Base-by-base conservation (phyloP, 1,140 invertebrate species). In the Platyscapa corneri region DNA sequence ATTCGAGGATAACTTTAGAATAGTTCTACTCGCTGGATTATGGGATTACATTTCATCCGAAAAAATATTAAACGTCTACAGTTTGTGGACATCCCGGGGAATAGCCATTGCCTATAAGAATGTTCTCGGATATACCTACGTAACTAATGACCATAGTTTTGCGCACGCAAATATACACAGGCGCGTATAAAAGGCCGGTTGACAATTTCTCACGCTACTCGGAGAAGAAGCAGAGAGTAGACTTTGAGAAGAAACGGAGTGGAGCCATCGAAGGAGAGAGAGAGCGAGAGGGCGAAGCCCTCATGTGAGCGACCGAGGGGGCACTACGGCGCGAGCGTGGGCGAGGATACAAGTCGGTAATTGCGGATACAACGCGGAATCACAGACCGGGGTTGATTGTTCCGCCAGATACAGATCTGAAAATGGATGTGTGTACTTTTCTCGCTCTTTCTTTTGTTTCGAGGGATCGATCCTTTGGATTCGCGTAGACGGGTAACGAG, bases 191-290 rank as follows among this genome's bases (percentile, higher is more conserved):
- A 83, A 83, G 30, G 82, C 76, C 53, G 49, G 77, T 80, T 85
- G 78, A 81, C 84, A 65, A 82, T 79, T 85, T 85, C 84, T 85
- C 84, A 85, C 84, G 84, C 83, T 84, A 84, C 83, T 78, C 75
- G n/a, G 7, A 46, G 34, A 18, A 46, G 34, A 18, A 32, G 37
- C 14, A 39, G 5, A 5, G 46, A 75, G 34, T 39, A 3, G 32
- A 75, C n/a, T 75, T 83, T 75, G 46, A 83, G 70, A 49, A 83
- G 67, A 53, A 82, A 82, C 64, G 32, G 67, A 82, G 34, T 83
- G 46, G 32, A 79, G 56, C 56, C 78, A 80, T 65, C 56, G 56
- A 64, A 1, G 23, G 30, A 30, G 42, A 65, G 56, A 16, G n/a
- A 56, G 46, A 34, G 34, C 18, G 64, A 81, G 65, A 70, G 18